Conservation (phyloP, 2,797 vertebrate genomes). For the Scarus forsteni region DNA sequence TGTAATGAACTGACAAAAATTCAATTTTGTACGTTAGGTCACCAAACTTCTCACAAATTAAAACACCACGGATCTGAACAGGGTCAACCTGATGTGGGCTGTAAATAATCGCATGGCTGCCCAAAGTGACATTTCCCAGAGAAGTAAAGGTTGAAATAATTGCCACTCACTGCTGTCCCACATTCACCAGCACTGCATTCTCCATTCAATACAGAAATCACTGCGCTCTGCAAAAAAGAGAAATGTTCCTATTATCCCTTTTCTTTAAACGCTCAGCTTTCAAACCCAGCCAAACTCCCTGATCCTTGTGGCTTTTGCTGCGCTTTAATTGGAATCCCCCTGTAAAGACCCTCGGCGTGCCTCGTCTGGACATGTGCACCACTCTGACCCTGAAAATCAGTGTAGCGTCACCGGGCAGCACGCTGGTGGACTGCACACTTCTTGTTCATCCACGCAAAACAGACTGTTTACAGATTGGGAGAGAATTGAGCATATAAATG, state of each 20-base stretch:
- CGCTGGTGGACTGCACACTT: conserved; percentile 45
- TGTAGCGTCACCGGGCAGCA: conserved; percentile 62
- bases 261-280: conserved; percentile 29
- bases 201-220: conserved; percentile 34
- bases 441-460: conserved; percentile 59
- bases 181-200: conserved; percentile 8
- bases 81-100: conserved; percentile 7
- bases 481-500: conserved; percentile 65
- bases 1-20: conserved; percentile 15
- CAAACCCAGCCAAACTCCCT: conserved; percentile 26
- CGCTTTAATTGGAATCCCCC: conserved; percentile 66
- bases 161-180: conserved; percentile 4
- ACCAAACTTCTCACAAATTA: not conserved
- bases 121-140: conserved; percentile 10
- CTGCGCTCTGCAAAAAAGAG: conserved; percentile 36
- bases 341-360: conserved; percentile 56
- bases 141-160: conserved; percentile 34
- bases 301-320: conserved; percentile 28
- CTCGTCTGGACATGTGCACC: conserved; percentile 53
- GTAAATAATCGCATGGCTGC: not conserved
- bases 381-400: conserved; percentile 71
- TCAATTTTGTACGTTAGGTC: not conserved
- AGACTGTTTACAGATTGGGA: conserved; percentile 66
- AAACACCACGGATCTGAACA: not conserved
- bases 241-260: conserved; percentile 36